Percentiles rank a stretch among this genome's conserved stretches.
These are phyloP conservation scores for Bryconaethiops microstoma DNA, from an alignment of 2,797 vertebrate species.

Conservation along the genomic window DNA sequence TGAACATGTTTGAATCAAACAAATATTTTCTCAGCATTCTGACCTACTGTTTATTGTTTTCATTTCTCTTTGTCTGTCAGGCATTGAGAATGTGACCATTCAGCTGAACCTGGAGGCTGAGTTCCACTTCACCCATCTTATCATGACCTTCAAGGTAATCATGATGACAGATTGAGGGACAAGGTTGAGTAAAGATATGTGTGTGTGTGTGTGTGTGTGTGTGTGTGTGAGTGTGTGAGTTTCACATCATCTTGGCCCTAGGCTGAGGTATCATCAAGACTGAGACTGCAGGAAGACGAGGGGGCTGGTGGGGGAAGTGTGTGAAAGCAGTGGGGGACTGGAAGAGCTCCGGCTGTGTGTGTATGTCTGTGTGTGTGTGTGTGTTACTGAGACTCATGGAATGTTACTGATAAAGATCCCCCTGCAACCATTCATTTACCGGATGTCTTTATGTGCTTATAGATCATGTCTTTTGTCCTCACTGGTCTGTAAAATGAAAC, in stretches of 20 bases:
- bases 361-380: slow-evolving; percentile 46
- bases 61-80: slow-evolving; percentile 65
- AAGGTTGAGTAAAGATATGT: slow-evolving; percentile 13
- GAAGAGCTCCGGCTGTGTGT: slow-evolving; percentile 55
- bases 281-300: slow-evolving; percentile 17
- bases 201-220: slow-evolving; percentile 8
- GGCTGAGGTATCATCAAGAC: slow-evolving; percentile 28
- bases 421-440: slow-evolving; percentile 19
- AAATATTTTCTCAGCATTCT: too few relatives aligned
- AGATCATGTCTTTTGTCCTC: background rate
- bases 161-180: slow-evolving; percentile 28
- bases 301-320: slow-evolving; percentile 32
- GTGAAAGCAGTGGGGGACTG: slow-evolving; percentile 53
- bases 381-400: slow-evolving; percentile 42
- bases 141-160: slow-evolving; percentile 98
- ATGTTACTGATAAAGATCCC: slow-evolving; percentile 49
- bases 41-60: background rate
- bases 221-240: slow-evolving; percentile 5
- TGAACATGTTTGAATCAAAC: background rate
- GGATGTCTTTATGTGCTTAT: background rate
- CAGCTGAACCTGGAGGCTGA: slow-evolving; percentile 95
- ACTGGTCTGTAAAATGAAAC: background rate
- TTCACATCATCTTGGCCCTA: slow-evolving; percentile 32
- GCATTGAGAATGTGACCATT: slow-evolving; percentile 91
- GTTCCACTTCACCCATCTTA: slow-evolving; percentile 99